Percentiles rank a stretch among this genome's conserved stretches.
Conservation (phyloP, 1,140 invertebrate species). For the Myzus persicae region DNA sequence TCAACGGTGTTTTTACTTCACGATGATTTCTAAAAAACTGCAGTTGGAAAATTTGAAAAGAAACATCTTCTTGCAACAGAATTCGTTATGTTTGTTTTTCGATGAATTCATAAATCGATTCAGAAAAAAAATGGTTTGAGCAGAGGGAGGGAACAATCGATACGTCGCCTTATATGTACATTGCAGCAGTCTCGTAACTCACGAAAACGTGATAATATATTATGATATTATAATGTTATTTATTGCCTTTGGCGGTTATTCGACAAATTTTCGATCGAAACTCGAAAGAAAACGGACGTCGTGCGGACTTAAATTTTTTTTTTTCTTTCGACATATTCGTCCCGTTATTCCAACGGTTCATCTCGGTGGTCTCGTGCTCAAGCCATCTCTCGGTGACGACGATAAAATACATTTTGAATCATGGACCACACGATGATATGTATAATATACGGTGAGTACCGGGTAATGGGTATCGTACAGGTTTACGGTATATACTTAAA, state of each 20-base stretch:
- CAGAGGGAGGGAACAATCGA: neutral
- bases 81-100: neutral
- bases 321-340: neutral
- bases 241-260: neutral
- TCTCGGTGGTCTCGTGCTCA: neutral
- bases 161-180: neutral
- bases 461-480: constrained; percentile 2
- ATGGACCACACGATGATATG: neutral
- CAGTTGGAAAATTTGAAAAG: too few relatives aligned
- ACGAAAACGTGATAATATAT: neutral
- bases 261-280: constrained; percentile 3
- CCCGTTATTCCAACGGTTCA: constrained; percentile 12
- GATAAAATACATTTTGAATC: neutral
- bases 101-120: neutral
- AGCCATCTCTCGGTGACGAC: neutral
- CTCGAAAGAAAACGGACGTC: neutral
- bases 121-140: neutral
- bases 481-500: neutral
- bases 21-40: too few relatives aligned
- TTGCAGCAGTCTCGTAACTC: neutral
- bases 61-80: neutral
- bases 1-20: neutral
- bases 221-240: neutral
- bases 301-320: neutral
- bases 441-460: neutral